Base-by-base conservation (phyloP, 2,113 vertebrate species). In the Ameiurus melas region DNA sequence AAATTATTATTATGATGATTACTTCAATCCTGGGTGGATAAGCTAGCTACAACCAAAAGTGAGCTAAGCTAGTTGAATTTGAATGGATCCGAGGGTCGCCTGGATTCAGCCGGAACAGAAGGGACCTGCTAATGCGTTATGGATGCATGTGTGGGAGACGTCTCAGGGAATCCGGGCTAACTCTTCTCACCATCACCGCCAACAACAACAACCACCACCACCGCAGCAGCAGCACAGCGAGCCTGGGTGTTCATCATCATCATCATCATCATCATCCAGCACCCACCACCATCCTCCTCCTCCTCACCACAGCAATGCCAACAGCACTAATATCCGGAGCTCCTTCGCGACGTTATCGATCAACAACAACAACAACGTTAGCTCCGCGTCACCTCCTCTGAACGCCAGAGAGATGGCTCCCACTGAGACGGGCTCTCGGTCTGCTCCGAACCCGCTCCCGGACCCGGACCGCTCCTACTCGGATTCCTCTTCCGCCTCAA, bases 21-120 rank as follows among this genome's bases (percentile, higher is more conserved):
- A 14, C 14, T 55, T 14, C 1, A 55, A n/a, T 30, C 27, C 64
- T 6, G 64, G 39, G 7, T 85, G n/a, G 27, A 36, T 20, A 33
- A 30, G 30, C 77, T 55, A n/a, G 80, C 80, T 60, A 39, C 6
- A 47, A 47, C 43, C 5, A 8, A 47, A 27, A 53, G 55, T 82
- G 39, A 20, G 78, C 71, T 73, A 73, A 25, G 10, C 39, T 86
- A 60, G n/a, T 71, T 64, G 92, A 87, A 95, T 93, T 96, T 97
- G 97, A 96, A 98, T 99, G 98, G 98, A 99, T 97, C 97, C 98
- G 95, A 97, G 97, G 95, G 96, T 99, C 93, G 97, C 98, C 94
- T 99, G 98, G 98, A 98, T 99, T 95, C 98, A 99, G 97, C 98
- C 98, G 88, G 98, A 99, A 93, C 98, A 99, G 96, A 98, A 97